Evolutionary conservation across 2,888 invertebrate genomes (phyloP).

Genomic region (Brenthis ino): DNA sequence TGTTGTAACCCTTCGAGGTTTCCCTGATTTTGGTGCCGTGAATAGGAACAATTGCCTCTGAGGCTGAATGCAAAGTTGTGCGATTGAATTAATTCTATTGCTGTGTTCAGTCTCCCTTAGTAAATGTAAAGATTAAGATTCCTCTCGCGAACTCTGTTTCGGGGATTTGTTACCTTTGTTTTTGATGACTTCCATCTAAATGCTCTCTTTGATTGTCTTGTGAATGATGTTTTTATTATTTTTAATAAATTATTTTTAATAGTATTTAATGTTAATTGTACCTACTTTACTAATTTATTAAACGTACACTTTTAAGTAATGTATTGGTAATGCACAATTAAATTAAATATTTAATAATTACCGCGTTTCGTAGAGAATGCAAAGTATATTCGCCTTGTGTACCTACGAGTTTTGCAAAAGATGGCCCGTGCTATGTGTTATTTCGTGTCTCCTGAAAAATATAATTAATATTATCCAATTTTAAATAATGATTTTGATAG

Average conservation of each 20-base stretch:
- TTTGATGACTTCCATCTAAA: constrained; percentile 40
- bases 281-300: too few relatives aligned
- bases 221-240: neutral
- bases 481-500: constrained; percentile 16
- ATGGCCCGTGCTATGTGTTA: neutral
- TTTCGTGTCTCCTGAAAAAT: neutral
- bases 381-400: too few relatives aligned
- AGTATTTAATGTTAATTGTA: neutral
- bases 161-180: constrained; percentile 54
- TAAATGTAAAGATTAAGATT: constrained; percentile 73
- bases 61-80: constrained; percentile 70
- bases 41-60: constrained; percentile 72
- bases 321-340: too few relatives aligned
- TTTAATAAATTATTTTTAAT: neutral
- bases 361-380: too few relatives aligned
- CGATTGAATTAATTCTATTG: constrained; percentile 80
- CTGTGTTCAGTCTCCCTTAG: constrained; percentile 67
- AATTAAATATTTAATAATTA: too few relatives aligned
- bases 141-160: constrained; percentile 54
- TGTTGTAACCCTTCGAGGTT: constrained; percentile 64
- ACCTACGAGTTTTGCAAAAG: too few relatives aligned
- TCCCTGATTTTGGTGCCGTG: constrained; percentile 65
- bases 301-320: too few relatives aligned
- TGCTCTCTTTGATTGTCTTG: constrained; percentile 15
- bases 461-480: constrained; percentile 1